Evolutionary conservation across 2,888 invertebrate genomes (phyloP), one percentile per base, ranked within the genome.

Genomic region (Parnassius smintheus): DNA sequence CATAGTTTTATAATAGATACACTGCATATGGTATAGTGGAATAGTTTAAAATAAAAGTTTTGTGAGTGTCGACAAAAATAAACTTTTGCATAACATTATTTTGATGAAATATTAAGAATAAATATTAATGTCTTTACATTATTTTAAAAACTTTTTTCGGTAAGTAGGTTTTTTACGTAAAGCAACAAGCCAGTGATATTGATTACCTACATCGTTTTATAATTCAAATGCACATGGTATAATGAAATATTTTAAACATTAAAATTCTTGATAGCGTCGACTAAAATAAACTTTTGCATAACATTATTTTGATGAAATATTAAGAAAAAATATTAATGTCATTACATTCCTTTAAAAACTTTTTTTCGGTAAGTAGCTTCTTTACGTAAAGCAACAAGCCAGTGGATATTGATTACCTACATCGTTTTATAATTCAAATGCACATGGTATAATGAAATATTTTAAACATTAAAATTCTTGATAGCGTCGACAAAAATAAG

Each of bases 111-210:
- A 35, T 35, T 35, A 35, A 35, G 3, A 35, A 1, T 7, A 35
- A 35, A 35, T 35, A 35, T 25, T 25, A 25, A 25, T 25, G 3
- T 25, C 4, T 3, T 35, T 35, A 0, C 7, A 35, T 35, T 35
- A 4, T 4, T 35, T 7, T 35, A 35, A 53, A 57, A 58, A 10
- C 25, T 45, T 62, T 49, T 48, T 53, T 53, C 22, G 8, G 12
- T 25, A 11, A n/a, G 1, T 12, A 13, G 8, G 9, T 53, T 51
- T 35, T 42, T 48, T 42, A 41, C 12, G 18, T 10, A 25, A 56
- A 56, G 25, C 42, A 22, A 50, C 45, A 56, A 25, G 12, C 56
- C 46, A 25, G 46, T 56, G 12, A n/a, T n/a, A 49, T 13, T n/a
- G 1, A 49, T 9, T 18, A 49, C 18, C 18, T 18, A 18, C 7